These are phyloP conservation scores for Eupsilia transversa DNA, from an alignment of 2,888 invertebrate genomes.

Conservation along the genomic window DNA sequence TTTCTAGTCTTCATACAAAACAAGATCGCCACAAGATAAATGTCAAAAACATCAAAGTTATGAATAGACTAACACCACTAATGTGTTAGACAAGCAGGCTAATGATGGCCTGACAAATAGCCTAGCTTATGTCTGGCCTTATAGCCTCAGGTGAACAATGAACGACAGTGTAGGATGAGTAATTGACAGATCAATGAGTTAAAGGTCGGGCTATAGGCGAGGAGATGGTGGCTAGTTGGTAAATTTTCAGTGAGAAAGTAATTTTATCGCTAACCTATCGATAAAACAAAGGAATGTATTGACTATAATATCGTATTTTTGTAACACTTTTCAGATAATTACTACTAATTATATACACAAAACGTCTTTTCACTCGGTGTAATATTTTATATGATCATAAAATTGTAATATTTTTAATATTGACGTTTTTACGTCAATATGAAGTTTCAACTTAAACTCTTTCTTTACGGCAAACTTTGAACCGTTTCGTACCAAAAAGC, in stretches of 20 bases:
- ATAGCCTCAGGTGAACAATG: constrained; percentile 40
- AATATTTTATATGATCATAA: too few relatives aligned
- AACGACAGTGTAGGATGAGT: constrained; percentile 34
- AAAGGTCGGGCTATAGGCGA: constrained; percentile 40
- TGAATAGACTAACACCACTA: constrained; percentile 26
- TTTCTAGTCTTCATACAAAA: background rate
- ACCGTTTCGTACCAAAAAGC: too few relatives aligned
- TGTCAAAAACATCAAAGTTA: constrained; percentile 10
- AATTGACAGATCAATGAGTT: constrained; percentile 51
- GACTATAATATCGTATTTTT: background rate
- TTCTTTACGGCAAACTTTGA: background rate
- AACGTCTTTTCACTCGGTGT: too few relatives aligned
- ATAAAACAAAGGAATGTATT: background rate
- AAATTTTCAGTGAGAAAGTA: background rate
- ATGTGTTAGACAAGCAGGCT: constrained; percentile 38
- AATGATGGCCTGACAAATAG: constrained; percentile 42
- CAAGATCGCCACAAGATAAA: constrained; percentile 26
- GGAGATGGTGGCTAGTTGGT: constrained; percentile 1
- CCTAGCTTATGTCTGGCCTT: constrained; percentile 9
- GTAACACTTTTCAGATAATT: background rate
- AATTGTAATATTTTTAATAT: too few relatives aligned
- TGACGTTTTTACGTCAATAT: too few relatives aligned
- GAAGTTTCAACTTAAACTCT: background rate
- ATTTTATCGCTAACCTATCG: too few relatives aligned
- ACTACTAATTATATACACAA: too few relatives aligned